Evolutionary conservation across 2,888 invertebrate species (phyloP), one percentile per base, ranked within the genome.

Genomic region (Carabus problematicus): DNA sequence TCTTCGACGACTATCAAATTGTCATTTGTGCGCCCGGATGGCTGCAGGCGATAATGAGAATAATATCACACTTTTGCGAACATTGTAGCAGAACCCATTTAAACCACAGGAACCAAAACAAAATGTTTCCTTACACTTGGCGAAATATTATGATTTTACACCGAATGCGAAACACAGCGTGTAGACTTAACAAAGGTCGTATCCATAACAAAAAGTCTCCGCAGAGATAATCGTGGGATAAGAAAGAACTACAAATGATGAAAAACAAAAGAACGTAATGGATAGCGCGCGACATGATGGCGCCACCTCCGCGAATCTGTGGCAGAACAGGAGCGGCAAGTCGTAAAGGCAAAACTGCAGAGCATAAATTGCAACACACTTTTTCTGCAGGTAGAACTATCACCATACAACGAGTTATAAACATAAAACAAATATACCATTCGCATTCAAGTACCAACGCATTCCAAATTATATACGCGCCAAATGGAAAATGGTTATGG

Each of bases 31-130:
- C 12, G 40, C n/a, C 12, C 61, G 12, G 29, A n/a, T 4, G 49
- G 42, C 63, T 63, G 52, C 63, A 54, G 63, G 63, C 63, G 63
- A 49, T 63, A 63, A 63, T 63, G 41, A 52, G 40, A 54, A 54
- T n/a, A n/a, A n/a, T 52, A 63, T 63, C 63, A 63, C 54, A 63
- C 54, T 63, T 52, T 62, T 52, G 49, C 45, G 41, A 62, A 49
- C n/a, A n/a, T 29, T 29, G 3, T 29, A 29, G 3, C 2, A 29
- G 29, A 29, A 29, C 6, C 29, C 29, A 29, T 6, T 29, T 29
- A 29, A 3, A 29, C 2, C 29, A 29, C 29, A 29, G 6, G 29
- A 29, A 29, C 29, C 29, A 29, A 29, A 29, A 2, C 6, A 29
- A 29, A 29, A 29, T 29, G 6, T 29, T 29, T n/a, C n/a, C n/a